These are phyloP conservation scores for Phrynocephalus vlangalii DNA, from an alignment of 2,797 vertebrate genomes.

Conservation along the genomic window DNA sequence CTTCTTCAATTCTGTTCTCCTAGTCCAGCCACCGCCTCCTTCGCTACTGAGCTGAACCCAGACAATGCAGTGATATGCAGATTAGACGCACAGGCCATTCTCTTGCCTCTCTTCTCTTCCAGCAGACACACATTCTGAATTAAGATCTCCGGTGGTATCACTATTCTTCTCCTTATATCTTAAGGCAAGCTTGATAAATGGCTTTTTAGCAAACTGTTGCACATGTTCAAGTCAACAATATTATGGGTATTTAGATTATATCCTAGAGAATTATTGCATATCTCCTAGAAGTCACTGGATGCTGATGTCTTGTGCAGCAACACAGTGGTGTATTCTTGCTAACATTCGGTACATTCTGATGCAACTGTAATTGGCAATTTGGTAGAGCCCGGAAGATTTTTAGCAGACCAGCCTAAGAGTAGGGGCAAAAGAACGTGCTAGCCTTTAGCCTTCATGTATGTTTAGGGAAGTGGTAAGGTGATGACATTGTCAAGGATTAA, in stretches of 20 bases:
- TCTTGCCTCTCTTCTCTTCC: background rate
- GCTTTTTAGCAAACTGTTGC: conserved; percentile 26
- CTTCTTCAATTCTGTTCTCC: conserved; percentile 61
- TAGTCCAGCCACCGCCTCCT: conserved; percentile 8
- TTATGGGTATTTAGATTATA: background rate
- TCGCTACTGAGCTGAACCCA: conserved; percentile 49
- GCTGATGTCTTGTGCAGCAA: background rate
- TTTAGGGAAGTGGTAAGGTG: background rate
- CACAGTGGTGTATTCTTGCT: background rate
- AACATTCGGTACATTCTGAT: background rate
- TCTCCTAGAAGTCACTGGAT: background rate
- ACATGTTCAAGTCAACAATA: background rate
- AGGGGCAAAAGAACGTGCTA: background rate
- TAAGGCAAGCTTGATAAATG: background rate
- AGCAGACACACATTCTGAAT: background rate
- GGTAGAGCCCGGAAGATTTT: background rate
- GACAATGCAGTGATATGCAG: conserved; percentile 40
- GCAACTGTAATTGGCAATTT: background rate
- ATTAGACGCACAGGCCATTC: conserved; percentile 35
- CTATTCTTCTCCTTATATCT: too few relatives aligned
- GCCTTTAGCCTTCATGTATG: background rate
- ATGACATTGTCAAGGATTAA: background rate
- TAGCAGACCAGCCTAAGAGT: background rate
- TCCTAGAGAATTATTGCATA: background rate
- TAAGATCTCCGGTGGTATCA: background rate